Percentiles rank a stretch among this genome's conserved stretches.
These are phyloP conservation scores for Hippocampus comes DNA, from an alignment of 2,113 vertebrate species.

Conservation along the genomic window DNA sequence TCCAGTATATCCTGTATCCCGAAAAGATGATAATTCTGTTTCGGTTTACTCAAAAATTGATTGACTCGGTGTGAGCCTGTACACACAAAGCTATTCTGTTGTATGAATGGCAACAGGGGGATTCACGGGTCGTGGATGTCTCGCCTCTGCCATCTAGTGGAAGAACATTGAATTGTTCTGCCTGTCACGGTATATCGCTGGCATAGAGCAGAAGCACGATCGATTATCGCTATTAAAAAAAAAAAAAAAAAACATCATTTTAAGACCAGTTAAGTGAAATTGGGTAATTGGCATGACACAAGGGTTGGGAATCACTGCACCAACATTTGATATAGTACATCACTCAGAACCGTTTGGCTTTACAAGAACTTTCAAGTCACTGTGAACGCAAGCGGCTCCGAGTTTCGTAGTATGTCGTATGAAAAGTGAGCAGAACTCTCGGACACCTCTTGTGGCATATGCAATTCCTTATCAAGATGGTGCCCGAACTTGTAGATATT, in stretches of 20 bases:
- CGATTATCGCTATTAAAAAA: too few relatives aligned
- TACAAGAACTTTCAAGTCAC: conserved; percentile 7
- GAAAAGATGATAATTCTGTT: neutral
- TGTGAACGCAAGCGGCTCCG: neutral
- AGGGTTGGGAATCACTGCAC: neutral
- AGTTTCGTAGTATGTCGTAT: conserved; percentile 2
- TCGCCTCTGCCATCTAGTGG: neutral
- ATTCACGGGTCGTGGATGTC: neutral
- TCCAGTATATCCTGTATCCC: neutral
- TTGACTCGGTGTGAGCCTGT: too few relatives aligned
- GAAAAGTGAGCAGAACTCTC: conserved; percentile 15
- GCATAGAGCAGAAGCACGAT: too few relatives aligned
- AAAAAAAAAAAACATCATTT: neutral
- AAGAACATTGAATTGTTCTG: neutral
- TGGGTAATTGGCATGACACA: neutral
- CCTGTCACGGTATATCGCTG: neutral
- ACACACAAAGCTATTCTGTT: neutral
- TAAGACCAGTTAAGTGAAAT: neutral
- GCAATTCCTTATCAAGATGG: conserved; percentile 81
- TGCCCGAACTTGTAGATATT: conserved; percentile 81
- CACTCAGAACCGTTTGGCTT: conserved; percentile 11
- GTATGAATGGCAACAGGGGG: neutral
- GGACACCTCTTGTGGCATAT: conserved; percentile 24
- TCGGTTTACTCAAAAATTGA: too few relatives aligned
- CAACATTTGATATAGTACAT: neutral